These are phyloP conservation scores for Lasioglossum albipes DNA, from an alignment of 1,140 invertebrate species.

Conservation along the genomic window DNA sequence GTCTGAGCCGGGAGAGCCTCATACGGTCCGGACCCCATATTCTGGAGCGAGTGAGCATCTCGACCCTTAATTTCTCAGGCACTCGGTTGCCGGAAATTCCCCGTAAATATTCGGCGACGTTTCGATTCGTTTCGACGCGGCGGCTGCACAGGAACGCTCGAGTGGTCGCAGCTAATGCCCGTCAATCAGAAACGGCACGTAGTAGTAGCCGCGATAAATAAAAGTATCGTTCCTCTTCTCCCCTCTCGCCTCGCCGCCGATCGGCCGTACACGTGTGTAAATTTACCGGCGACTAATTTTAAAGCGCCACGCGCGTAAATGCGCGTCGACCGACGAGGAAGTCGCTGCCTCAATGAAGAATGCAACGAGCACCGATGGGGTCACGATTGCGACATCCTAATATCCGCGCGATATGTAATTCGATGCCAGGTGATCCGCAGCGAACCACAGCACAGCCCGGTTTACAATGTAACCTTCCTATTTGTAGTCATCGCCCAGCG, in stretches of 20 bases:
- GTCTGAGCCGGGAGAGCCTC: too few species aligned
- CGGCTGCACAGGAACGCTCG: not conserved
- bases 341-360: slow-evolving; percentile 44
- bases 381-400: slow-evolving; percentile 42
- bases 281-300: slow-evolving; percentile 57
- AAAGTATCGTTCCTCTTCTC: slow-evolving; percentile 20
- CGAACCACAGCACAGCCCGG: not conserved
- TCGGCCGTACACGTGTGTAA: slow-evolving; percentile 22
- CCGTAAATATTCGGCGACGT: slow-evolving; percentile 41
- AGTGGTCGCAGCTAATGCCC: slow-evolving; percentile 39
- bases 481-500: slow-evolving; percentile 30
- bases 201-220: slow-evolving; percentile 44
- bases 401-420: slow-evolving; percentile 30
- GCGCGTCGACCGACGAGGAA: slow-evolving; percentile 39
- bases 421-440: slow-evolving; percentile 45
- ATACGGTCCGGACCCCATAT: too few species aligned
- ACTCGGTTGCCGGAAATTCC: slow-evolving; percentile 7
- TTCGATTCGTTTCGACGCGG: slow-evolving; percentile 31
- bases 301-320: slow-evolving; percentile 42
- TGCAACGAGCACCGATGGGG: slow-evolving; percentile 24
- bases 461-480: slow-evolving; percentile 46
- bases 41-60: too few species aligned
- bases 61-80: not conserved
- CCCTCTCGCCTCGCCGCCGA: not conserved
- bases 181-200: slow-evolving; percentile 36